These are phyloP conservation scores for Lynx canadensis DNA, from an alignment of 2,113 vertebrate species.

Conservation along the genomic window DNA sequence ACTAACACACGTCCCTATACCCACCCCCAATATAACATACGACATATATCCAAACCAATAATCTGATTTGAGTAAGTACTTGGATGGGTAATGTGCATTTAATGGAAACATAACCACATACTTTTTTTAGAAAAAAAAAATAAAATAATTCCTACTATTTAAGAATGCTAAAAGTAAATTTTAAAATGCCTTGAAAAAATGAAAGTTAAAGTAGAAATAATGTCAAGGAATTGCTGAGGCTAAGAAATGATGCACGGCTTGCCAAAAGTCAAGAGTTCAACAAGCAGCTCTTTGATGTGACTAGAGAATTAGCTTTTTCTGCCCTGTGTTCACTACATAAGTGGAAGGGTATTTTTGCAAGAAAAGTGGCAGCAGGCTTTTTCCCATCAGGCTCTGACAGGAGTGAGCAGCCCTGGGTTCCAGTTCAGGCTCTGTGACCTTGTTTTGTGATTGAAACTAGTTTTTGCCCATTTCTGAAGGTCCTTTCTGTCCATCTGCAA, in stretches of 20 bases:
- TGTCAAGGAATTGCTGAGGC: background rate
- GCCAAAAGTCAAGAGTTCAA: background rate
- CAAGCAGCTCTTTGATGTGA: constrained; percentile 44
- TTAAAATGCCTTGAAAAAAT: constrained; percentile 35
- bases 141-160: background rate
- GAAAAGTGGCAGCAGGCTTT: background rate
- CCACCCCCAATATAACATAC: background rate
- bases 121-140: background rate
- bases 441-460: background rate
- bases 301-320: constrained; percentile 31
- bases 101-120: background rate
- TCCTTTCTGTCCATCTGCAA: background rate
- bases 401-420: background rate
- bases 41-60: background rate
- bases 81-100: background rate
- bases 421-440: background rate
- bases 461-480: background rate
- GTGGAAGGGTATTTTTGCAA: background rate
- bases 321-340: background rate
- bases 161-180: background rate
- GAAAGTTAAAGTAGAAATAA: background rate
- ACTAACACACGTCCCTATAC: fast-evolving
- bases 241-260: background rate
- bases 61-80: background rate
- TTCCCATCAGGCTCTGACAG: background rate